Evolutionary conservation across 1,140 invertebrate genomes (phyloP).

Genomic region (Sminthurides bifidus): DNA sequence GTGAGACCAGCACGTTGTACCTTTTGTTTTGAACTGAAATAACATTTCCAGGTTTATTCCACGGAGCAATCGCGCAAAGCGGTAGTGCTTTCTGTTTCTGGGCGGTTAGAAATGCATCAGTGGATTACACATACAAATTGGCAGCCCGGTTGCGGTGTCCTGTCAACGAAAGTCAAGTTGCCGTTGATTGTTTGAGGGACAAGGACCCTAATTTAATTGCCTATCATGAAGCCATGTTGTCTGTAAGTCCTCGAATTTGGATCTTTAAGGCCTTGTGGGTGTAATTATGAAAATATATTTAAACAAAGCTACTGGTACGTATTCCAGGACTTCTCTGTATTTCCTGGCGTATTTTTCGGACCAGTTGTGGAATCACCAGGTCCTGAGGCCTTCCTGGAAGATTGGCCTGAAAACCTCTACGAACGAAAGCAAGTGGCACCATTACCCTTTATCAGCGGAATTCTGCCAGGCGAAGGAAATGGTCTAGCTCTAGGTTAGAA

Average conservation of each 20-base stretch:
- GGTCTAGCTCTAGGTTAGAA: conserved; percentile 15
- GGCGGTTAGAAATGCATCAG: conserved; percentile 18
- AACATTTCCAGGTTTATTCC: conserved; percentile 12
- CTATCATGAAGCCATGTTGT: conserved; percentile 17
- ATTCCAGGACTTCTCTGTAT: conserved; percentile 22
- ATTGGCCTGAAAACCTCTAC: conserved; percentile 17
- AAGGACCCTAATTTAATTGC: conserved; percentile 20
- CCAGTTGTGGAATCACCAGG: conserved; percentile 15
- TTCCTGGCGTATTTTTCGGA: conserved; percentile 25
- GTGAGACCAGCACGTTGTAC: neutral
- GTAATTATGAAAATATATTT: conserved; percentile 10
- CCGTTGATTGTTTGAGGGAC: conserved; percentile 22
- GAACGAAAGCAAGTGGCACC: conserved; percentile 1
- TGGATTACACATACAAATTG: conserved; percentile 15
- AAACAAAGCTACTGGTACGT: neutral
- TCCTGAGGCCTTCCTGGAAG: conserved; percentile 15
- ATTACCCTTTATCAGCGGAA: conserved; percentile 17
- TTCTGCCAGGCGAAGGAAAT: conserved; percentile 17
- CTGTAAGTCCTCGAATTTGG: conserved; percentile 6
- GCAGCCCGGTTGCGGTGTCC: conserved; percentile 17
- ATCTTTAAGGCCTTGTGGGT: too few relatives aligned
- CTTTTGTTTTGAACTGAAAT: neutral
- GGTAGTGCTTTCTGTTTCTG: conserved; percentile 24
- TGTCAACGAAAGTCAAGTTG: conserved; percentile 8
- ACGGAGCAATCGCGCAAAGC: conserved; percentile 17